phyloP scores from a whole-genome alignment of 2,113 vertebrate genomes.

The Strigops habroptila region DNA sequence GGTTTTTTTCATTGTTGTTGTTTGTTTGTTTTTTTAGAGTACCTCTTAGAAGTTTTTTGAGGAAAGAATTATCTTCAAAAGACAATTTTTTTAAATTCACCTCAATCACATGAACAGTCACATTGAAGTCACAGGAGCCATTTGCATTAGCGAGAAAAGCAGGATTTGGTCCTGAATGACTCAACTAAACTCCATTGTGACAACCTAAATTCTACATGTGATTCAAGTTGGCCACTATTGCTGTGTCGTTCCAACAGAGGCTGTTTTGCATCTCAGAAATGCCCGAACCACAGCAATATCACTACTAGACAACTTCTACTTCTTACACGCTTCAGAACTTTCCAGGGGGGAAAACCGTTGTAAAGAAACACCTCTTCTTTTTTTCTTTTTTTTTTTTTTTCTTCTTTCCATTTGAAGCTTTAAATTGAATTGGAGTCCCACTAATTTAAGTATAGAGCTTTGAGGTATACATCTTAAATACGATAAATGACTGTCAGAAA shows the following conservation, averaged over 20 bases:
- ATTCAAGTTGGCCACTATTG: not conserved
- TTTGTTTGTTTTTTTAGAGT: not conserved
- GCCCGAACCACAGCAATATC: not conserved
- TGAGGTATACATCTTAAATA: not conserved
- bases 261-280: not conserved
- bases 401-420: not conserved
- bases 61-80: not conserved
- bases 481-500: not conserved
- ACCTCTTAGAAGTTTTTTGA: not conserved
- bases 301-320: not conserved
- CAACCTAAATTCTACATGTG: not conserved
- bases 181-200: not conserved
- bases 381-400: not conserved
- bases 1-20: not conserved
- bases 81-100: not conserved
- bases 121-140: not conserved
- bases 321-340: not conserved
- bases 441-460: not conserved
- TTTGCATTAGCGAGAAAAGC: not conserved
- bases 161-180: not conserved
- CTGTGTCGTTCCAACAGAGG: not conserved
- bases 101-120: not conserved
- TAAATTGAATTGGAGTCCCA: not conserved
- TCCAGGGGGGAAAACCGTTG: not conserved
- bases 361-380: fast-evolving